phyloP scores from a whole-genome alignment of 1,140 invertebrate genomes.

The Rhyacophila brunnea region DNA sequence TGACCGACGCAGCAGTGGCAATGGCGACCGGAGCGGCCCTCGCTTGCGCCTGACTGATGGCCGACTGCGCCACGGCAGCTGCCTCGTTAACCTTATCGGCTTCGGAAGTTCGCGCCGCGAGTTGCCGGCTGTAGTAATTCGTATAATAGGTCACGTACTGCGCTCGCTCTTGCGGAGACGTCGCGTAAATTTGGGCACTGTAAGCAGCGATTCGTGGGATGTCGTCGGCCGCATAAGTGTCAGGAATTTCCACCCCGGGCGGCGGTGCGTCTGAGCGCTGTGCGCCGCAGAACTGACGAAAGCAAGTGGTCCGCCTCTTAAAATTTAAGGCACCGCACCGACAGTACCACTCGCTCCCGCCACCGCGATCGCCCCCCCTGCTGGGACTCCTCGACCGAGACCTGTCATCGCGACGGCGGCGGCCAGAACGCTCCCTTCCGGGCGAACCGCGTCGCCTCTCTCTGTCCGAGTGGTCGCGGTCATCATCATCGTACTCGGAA shows the following conservation, averaged over 20 bases:
- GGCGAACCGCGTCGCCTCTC: slow-evolving; percentile 2
- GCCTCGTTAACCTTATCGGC: slow-evolving; percentile 70
- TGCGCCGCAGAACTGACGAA: slow-evolving; percentile 46
- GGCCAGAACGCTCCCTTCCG: slow-evolving; percentile 34
- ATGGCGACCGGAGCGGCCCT: slow-evolving; percentile 48
- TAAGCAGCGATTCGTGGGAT: slow-evolving; percentile 76
- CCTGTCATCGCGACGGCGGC: slow-evolving; percentile 36
- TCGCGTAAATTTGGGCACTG: slow-evolving; percentile 75
- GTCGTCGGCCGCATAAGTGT: slow-evolving; percentile 58
- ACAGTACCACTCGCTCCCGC: slow-evolving; percentile 52
- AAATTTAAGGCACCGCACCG: slow-evolving; percentile 53
- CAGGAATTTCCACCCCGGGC: slow-evolving; percentile 36
- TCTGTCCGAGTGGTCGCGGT: slow-evolving; percentile 4
- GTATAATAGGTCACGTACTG: slow-evolving; percentile 78
- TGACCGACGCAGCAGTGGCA: slow-evolving; percentile 55
- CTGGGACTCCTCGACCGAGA: slow-evolving; percentile 32
- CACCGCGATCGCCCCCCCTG: slow-evolving; percentile 34
- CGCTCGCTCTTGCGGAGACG: slow-evolving; percentile 69
- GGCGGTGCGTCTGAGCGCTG: slow-evolving; percentile 46
- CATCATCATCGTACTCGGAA: background rate
- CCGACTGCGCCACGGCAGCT: slow-evolving; percentile 85
- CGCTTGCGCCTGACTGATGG: slow-evolving; percentile 76
- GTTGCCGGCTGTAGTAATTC: slow-evolving; percentile 76
- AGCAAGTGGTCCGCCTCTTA: slow-evolving; percentile 47
- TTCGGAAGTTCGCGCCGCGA: slow-evolving; percentile 59